A percentile compares a stretch with the other conserved stretches of the same genome.
Evolutionary conservation across 2,888 invertebrate species (phyloP).

Genomic region (Ennomos fuscantarius): DNA sequence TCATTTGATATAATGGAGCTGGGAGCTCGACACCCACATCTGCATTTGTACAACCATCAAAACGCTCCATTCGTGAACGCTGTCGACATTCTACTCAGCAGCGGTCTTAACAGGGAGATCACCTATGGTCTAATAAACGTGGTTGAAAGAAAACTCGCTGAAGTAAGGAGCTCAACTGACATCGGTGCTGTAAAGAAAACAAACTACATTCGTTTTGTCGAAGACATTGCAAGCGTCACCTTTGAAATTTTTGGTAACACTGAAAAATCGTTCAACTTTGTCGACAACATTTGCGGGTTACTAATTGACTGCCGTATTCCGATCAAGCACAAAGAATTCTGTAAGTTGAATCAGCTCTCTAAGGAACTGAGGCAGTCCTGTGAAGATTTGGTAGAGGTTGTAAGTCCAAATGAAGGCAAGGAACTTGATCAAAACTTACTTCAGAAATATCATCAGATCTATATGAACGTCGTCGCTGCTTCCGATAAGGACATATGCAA

Average conservation of each 20-base stretch:
- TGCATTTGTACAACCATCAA: constrained; percentile 78
- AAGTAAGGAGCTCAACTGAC: constrained; percentile 73
- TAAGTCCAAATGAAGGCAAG: constrained; percentile 52
- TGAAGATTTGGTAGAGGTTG: constrained; percentile 72
- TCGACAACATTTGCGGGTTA: constrained; percentile 74
- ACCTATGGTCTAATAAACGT: constrained; percentile 81
- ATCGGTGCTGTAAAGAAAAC: constrained; percentile 75
- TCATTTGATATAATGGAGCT: constrained; percentile 79
- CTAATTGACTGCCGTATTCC: constrained; percentile 78
- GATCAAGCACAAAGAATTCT: constrained; percentile 79
- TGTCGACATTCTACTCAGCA: constrained; percentile 77
- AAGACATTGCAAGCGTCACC: constrained; percentile 78
- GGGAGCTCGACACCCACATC: constrained; percentile 73
- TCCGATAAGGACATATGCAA: constrained; percentile 79
- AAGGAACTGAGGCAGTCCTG: constrained; percentile 79
- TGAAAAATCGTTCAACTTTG: constrained; percentile 74
- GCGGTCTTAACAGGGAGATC: constrained; percentile 79
- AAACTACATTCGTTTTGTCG: constrained; percentile 77
- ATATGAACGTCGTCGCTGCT: constrained; percentile 77
- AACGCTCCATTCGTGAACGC: constrained; percentile 81
- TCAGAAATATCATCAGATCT: constrained; percentile 79
- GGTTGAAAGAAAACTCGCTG: constrained; percentile 78
- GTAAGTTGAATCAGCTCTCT: constrained; percentile 75
- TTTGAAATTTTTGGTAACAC: constrained; percentile 80
- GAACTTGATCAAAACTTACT: constrained; percentile 64